Evolutionary conservation across 2,797 vertebrate genomes (phyloP).

Genomic region (Acomys russatus): DNA sequence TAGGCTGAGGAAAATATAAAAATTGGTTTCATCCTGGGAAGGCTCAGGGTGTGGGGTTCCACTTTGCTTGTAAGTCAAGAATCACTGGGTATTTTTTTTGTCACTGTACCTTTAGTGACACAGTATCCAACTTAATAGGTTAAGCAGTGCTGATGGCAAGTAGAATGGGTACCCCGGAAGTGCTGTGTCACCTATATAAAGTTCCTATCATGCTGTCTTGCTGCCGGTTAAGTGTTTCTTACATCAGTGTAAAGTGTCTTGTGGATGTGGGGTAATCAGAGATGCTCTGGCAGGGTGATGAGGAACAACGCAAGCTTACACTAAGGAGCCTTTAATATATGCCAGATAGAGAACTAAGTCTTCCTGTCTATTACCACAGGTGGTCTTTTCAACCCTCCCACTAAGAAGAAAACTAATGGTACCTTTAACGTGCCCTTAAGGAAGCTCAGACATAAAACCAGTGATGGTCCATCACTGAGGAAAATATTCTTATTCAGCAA

Average conservation of each 20-base stretch:
- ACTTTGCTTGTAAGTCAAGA: neutral
- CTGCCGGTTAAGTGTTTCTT: neutral
- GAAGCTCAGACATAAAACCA: neutral
- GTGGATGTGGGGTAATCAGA: neutral
- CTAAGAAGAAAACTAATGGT: neutral
- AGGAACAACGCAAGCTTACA: neutral
- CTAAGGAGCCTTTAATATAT: neutral
- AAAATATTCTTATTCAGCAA: conserved; percentile 14
- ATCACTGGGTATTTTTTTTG: conserved; percentile 5
- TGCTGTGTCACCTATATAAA: neutral
- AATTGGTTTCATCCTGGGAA: neutral
- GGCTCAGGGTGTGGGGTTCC: neutral
- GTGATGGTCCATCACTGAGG: neutral
- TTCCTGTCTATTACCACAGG: neutral
- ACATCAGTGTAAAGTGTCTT: neutral
- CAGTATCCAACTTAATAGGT: neutral
- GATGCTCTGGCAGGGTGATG: neutral
- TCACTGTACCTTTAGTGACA: neutral
- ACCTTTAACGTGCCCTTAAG: neutral
- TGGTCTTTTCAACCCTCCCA: neutral
- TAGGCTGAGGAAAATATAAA: conserved; percentile 17
- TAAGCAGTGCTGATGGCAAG: neutral
- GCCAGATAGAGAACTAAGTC: neutral
- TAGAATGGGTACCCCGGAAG: neutral
- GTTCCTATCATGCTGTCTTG: neutral